A percentile compares a stretch with the other conserved stretches of the same genome.
Evolutionary conservation across 2,113 vertebrate genomes (phyloP).

Genomic region (Thamnaconus septentrionalis): DNA sequence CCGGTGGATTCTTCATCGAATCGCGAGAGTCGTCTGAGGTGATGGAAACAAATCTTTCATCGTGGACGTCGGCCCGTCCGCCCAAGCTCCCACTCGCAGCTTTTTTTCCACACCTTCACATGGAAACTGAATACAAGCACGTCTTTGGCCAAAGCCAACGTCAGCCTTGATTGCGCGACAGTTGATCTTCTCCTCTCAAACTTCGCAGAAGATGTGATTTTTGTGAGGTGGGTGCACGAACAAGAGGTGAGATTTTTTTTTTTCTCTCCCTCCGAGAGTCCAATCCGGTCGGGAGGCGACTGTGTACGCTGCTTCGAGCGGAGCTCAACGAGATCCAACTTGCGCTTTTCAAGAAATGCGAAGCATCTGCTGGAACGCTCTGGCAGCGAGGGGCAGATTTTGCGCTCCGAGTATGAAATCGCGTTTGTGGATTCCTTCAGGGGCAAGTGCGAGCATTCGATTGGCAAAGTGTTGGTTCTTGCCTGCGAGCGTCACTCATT

Average conservation of each 20-base stretch:
- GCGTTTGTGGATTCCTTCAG: no score
- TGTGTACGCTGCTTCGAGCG: constrained; percentile 9
- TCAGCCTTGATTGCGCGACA: constrained; percentile 7
- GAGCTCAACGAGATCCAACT: constrained; percentile 33
- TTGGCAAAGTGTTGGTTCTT: no score
- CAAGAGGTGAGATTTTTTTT: no score
- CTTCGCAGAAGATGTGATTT: no score
- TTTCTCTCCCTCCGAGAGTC: no score
- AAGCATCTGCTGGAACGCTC: constrained; percentile 37
- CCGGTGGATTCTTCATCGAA: background rate
- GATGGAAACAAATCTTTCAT: constrained; percentile 31
- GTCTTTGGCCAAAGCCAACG: constrained; percentile 18
- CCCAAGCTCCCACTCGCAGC: constrained; percentile 29
- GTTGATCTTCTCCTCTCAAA: no score
- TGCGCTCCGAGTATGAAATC: no score
- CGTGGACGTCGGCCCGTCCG: constrained; percentile 45
- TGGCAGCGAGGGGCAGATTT: background rate
- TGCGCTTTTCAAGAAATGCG: constrained; percentile 46
- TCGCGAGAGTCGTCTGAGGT: background rate
- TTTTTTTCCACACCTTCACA: constrained; percentile 22
- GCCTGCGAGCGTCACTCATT: no score
- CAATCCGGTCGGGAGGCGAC: background rate
- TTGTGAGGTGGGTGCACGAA: no score
- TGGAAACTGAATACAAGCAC: no score
- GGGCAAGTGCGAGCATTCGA: no score